Percentiles rank a stretch among this genome's conserved stretches.
phyloP scores from a whole-genome alignment of 2,888 invertebrate species.

The Leptothorax acervorum region DNA sequence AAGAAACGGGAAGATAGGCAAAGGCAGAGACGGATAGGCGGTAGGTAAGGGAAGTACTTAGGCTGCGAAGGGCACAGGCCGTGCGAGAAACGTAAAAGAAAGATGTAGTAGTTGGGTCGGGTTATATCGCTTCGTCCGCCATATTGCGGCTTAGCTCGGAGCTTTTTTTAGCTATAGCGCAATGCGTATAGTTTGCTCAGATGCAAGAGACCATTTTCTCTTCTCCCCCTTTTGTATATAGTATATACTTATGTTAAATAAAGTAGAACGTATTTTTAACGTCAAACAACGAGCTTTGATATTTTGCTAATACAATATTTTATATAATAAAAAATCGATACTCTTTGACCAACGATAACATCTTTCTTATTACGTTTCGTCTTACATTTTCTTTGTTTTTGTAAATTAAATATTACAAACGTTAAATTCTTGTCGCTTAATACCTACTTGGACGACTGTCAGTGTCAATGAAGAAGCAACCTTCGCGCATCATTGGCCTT shows the following conservation, averaged over 20 bases:
- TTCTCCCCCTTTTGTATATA: background rate
- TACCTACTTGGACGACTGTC: background rate
- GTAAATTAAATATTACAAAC: background rate
- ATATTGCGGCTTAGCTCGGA: conserved; percentile 73
- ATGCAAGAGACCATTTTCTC: background rate
- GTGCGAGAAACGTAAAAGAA: conserved; percentile 80
- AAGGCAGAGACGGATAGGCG: conserved; percentile 66
- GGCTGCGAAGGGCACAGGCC: conserved; percentile 67
- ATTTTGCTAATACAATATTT: background rate
- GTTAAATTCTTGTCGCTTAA: background rate
- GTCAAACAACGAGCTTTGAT: background rate
- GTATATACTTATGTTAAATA: background rate
- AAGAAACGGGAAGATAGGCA: conserved; percentile 59
- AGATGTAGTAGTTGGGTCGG: conserved; percentile 83
- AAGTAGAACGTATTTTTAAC: background rate
- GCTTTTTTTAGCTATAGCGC: conserved; percentile 64
- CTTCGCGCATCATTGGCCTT: background rate
- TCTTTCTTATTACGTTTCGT: conserved; percentile 31
- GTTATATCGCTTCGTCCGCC: conserved; percentile 82
- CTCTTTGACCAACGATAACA: background rate
- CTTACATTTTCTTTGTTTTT: conserved; percentile 32
- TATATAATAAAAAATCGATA: background rate
- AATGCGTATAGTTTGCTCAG: background rate
- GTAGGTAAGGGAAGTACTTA: conserved; percentile 55
- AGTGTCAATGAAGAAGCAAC: conserved; percentile 8